Evolutionary conservation across 1,140 invertebrate species (phyloP), one percentile per base, ranked within the genome.

Genomic region (Drosophila suzukii): DNA sequence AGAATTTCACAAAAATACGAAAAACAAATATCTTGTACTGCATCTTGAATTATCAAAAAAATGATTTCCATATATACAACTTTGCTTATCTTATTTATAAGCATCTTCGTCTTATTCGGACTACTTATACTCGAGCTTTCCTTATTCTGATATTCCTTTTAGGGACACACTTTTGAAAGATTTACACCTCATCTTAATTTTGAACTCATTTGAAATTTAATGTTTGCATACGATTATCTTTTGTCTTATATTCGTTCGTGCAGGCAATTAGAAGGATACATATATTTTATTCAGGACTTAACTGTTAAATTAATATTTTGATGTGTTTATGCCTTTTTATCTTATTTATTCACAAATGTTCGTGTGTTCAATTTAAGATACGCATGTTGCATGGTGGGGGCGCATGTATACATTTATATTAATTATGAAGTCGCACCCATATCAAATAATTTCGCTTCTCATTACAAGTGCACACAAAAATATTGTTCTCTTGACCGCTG

Each of bases 401-500:
- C 65, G 17, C 67, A 58, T 70, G 67, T 41, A 41, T 57, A 24
- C 65, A 71, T 71, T 71, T 71, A 58, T 71, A 71, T 71, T 71
- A 71, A 71, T 71, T 71, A 71, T 71, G 51, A 49, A 71, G 65
- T 70, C 65, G 67, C 67, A 71, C 51, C 65, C 67, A 71, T 39
- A 56, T 71, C 67, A 71, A 70, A 58, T 49, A 39, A 57, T 39
- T 57, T 56, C 24, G 54, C 17, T 32, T 70, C 62, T 70, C 49
- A 68, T 70, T 72, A 51, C 57, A 66, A 61, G 43, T 75, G 79
- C 61, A 47, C 32, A 43, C 65, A 74, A 82, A 78, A 67, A 79
- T 75, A 73, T 78, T 78, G 61, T 63, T 80, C 77, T 55, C 47
- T 75, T 68, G 72, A 80, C 49, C 57, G 62, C 55, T 60, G 54